Evolutionary conservation across 2,797 vertebrate genomes (phyloP), one percentile per base, ranked within the genome.

Genomic region (Crenuchus spilurus): DNA sequence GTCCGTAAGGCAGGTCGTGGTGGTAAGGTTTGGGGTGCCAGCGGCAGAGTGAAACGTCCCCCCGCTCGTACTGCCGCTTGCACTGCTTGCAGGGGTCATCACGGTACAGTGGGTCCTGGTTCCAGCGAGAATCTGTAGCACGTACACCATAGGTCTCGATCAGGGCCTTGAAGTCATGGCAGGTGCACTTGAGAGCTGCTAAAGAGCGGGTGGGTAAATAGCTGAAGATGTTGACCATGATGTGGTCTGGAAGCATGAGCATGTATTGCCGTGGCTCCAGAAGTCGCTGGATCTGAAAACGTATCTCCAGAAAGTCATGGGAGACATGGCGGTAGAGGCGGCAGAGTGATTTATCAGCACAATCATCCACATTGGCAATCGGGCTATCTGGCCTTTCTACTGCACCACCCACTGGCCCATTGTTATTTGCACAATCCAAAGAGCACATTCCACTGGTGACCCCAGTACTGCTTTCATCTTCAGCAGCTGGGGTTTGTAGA

Each of bases 21-120:
- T 99, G 97, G 91, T 98, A 99, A 89, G 97, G 97, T 87, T 99
- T 99, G 85, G 97, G 96, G 88, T 98, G 97, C 97, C 97, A 99
- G 3, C 97, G 93, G 89, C 97, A 99, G 49, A 98, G 91, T 0
- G 97, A 98, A 63, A 98, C 96, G 0, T 99, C 97, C 4, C 97
- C 97, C 0, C 93, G 92, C 86, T 94, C 93, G 2, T 97, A 97
- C 0, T 92, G 93, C 76, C 95, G 95, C 85, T 95, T 95, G 82
- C 97, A 99, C 89, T 99, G 97, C 87, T 99, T 99, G 87, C 97
- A 99, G 49, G 97, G 97, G 84, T 99, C 97, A 0, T 99, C 97
- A 0, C 95, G 92, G 83, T 99, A 99, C 0, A 95, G 90, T 0
- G 97, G 97, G 85, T 99, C 95, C 2, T 95, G 92, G 87, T 93